phyloP scores from a whole-genome alignment of 2,888 invertebrate species.

The Ennomos erosarius region DNA sequence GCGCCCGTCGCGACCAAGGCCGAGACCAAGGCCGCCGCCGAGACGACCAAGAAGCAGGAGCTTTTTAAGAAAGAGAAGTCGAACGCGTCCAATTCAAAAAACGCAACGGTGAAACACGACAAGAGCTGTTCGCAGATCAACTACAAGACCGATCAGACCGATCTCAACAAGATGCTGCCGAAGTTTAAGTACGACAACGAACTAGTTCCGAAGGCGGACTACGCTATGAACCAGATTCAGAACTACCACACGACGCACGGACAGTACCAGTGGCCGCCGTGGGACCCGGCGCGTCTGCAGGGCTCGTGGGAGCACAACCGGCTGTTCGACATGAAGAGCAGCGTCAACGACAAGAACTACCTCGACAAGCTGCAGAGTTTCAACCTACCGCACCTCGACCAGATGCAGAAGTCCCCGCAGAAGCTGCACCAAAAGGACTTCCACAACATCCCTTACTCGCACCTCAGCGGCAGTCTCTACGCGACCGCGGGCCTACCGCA shows the following conservation, averaged over 20 bases:
- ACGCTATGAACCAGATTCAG: constrained; percentile 87
- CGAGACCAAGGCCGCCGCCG: constrained; percentile 68
- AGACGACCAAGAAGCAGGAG: constrained; percentile 80
- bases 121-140: constrained; percentile 71
- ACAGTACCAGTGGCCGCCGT: constrained; percentile 88
- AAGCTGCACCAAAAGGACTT: constrained; percentile 83
- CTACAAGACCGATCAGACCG: constrained; percentile 75
- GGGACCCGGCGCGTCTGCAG: constrained; percentile 82
- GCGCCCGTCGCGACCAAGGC: constrained; percentile 68
- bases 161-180: constrained; percentile 83
- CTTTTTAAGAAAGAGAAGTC: constrained; percentile 82
- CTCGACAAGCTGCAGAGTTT: constrained; percentile 86
- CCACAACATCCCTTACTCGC: constrained; percentile 77
- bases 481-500: constrained; percentile 72
- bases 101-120: constrained; percentile 73
- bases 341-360: constrained; percentile 83
- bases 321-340: constrained; percentile 78
- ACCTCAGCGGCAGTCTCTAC: constrained; percentile 72
- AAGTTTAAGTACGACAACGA: constrained; percentile 83
- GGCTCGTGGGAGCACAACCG: constrained; percentile 83
- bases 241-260: constrained; percentile 87
- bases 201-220: constrained; percentile 85
- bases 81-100: constrained; percentile 67
- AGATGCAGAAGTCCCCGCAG: constrained; percentile 86
- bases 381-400: constrained; percentile 85